phyloP scores from a whole-genome alignment of 2,888 invertebrate species.

The Diogma glabrata region DNA sequence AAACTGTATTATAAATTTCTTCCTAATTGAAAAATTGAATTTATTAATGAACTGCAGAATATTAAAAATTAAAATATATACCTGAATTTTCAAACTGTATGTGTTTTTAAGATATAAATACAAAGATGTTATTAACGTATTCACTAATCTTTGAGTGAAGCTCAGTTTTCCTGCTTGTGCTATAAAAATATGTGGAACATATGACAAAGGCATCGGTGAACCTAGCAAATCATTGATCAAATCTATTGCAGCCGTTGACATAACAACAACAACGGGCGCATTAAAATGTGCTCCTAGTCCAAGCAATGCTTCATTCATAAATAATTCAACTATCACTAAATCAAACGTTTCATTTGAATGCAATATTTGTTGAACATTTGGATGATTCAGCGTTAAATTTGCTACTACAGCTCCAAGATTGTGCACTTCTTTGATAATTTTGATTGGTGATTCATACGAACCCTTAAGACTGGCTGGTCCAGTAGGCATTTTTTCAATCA shows the following conservation, averaged over 20 bases:
- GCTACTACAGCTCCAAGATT: conserved; percentile 11
- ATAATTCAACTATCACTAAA: conserved; percentile 32
- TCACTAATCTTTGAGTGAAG: conserved; percentile 3
- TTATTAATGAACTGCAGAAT: no score
- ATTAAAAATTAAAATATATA: no score
- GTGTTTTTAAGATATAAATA: no score
- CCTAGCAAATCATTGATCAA: conserved; percentile 10
- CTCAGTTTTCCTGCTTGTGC: conserved; percentile 9
- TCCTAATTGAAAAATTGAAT: no score
- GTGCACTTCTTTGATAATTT: no score
- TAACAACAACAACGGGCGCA: conserved; percentile 29
- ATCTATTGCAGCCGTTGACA: conserved; percentile 11
- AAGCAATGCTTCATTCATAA: conserved; percentile 31
- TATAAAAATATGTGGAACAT: no score
- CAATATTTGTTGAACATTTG: conserved; percentile 22
- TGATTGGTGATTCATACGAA: no score
- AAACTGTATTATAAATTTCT: conserved; percentile 25
- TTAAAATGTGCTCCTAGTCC: conserved; percentile 27
- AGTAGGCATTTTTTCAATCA: no score
- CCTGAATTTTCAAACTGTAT: no score
- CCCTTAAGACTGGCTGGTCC: no score
- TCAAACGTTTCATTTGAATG: no score
- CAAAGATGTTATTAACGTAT: neutral
- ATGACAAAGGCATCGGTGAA: conserved; percentile 1
- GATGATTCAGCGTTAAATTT: conserved; percentile 22